Base-by-base conservation (phyloP, 1,140 invertebrate species). In the Diorhabda sublineata region DNA sequence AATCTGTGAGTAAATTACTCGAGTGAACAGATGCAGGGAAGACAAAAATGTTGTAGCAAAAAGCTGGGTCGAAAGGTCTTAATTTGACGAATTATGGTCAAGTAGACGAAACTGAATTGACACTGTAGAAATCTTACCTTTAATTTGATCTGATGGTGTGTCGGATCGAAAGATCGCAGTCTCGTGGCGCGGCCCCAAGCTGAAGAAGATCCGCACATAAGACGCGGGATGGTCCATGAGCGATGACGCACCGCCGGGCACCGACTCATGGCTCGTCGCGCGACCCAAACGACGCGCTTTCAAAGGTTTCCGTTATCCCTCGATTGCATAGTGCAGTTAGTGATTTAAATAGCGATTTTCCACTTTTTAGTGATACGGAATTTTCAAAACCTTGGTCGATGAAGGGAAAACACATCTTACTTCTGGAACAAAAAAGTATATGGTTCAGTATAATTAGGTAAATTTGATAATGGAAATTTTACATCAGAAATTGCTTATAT, bases 161-260 rank as follows among this genome's bases (percentile, higher is more conserved):
- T 85, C 81, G 64, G 84, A 76, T 66, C 81, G 79, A 71, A 85
- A 85, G 71, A 80, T 82, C 75, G 83, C 83, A 71, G 79, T 80
- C 72, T 85, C 84, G 69, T 77, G 82, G 73, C 84, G 82, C 78
- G 82, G 81, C 69, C 84, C 84, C 77, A 85, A 82, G 74, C 81
- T 80, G 74, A 85, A 85, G 74, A 82, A 81, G 66, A 85, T 74
- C 72, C 75, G 76, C 70, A 81, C 80, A 52, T 52, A 52, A 72
- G 75, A 76, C 72, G 76, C 74, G 73, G 78, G 75, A 70, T 70
- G 74, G 77, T 80, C 79, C 79, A 80, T 80, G 75, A 66, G 78
- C 70, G 65, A 68, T 63, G 64, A 70, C 26, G 43, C 67, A 66
- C 56, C 65, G 67, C 56, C 65, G 69, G 66, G 61, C 67, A 69